Base-by-base conservation (phyloP, 2,888 invertebrate species). In the Hirudinaria manillensis region DNA sequence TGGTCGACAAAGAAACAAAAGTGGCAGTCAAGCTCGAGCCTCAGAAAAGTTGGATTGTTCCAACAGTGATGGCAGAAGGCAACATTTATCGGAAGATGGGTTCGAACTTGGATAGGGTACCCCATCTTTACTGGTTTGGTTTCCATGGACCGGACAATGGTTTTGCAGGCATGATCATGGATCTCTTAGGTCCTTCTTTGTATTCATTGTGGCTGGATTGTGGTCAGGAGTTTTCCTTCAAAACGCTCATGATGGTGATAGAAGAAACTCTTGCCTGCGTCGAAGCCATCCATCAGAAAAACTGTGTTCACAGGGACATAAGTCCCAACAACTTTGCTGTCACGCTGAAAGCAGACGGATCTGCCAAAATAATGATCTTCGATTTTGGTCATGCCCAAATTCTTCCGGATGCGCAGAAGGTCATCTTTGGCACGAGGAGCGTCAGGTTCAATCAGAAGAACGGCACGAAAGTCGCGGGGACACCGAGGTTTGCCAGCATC, bases 301-400 rank as follows among this genome's bases (percentile, higher is more conserved):
- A 93, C 84, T 96, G 96, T 88, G 96, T 97, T 85, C 96, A 97
- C 88, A 91, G 95, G 83, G 95, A 96, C 88, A 94, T 94, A 81
- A 78, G 77, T 77, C 86, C 87, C 24, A 86, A 86, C 80, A 86
- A 86, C 80, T 86, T 86, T 65, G 73, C 73, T 79, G 80, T 86
- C 74, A 84, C 86, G 84, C 70, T 74, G 21, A 4, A 53, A 19
- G 36, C 24, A 24, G 61, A 38, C 13, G 2, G n/a, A 10, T 32
- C 36, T 24, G 6, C 27, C 36, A 71, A 66, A 67, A 53, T 78
- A 13, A 74, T 75, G 36, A 72, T 86, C 65, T 86, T 86, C 76
- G 86, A 86, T 79, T 86, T 86, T 80, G 86, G 86, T 51, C 81
- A 87, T 75, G 87, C 86, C 38, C 78, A 78, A 65, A 45, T 75